Percentiles rank a stretch among this genome's conserved stretches.
These are phyloP conservation scores for Acronicta psi DNA, from an alignment of 2,888 invertebrate genomes.

Conservation along the genomic window DNA sequence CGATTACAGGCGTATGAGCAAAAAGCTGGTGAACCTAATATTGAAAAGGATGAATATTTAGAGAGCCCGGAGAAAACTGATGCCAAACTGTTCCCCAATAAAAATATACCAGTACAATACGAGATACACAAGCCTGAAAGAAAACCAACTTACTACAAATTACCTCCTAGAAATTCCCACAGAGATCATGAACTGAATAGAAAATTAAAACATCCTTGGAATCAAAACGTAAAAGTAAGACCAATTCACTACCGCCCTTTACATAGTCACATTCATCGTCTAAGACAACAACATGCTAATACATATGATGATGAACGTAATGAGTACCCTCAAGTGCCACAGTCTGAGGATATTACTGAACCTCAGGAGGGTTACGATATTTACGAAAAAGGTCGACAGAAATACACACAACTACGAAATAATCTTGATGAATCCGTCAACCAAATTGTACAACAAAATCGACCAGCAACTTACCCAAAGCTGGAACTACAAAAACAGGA, in stretches of 20 bases:
- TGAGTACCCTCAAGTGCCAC: constrained; percentile 82
- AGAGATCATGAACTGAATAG: constrained; percentile 76
- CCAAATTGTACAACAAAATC: constrained; percentile 70
- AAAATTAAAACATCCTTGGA: constrained; percentile 81
- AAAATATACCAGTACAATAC: constrained; percentile 72
- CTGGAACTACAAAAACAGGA: constrained; percentile 73
- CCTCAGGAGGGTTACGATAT: constrained; percentile 88
- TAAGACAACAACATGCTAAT: constrained; percentile 80
- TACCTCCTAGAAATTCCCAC: constrained; percentile 59
- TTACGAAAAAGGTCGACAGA: constrained; percentile 83
- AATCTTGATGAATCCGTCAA: constrained; percentile 82
- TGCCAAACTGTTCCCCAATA: constrained; percentile 74
- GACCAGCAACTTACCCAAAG: constrained; percentile 67
- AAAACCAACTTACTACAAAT: constrained; percentile 78
- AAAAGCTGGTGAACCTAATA: constrained; percentile 73
- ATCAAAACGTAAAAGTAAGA: constrained; percentile 80
- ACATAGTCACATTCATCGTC: constrained; percentile 75
- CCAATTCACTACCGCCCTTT: constrained; percentile 82
- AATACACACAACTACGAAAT: constrained; percentile 77
- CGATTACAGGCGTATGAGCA: constrained; percentile 77
- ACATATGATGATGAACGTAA: constrained; percentile 84
- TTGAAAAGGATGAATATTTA: constrained; percentile 76
- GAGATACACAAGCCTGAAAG: constrained; percentile 81
- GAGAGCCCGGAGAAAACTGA: constrained; percentile 78
- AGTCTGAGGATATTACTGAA: constrained; percentile 68